Evolutionary conservation across 2,797 vertebrate genomes (phyloP), one percentile per base, ranked within the genome.

Genomic region (Astyanax mexicanus): DNA sequence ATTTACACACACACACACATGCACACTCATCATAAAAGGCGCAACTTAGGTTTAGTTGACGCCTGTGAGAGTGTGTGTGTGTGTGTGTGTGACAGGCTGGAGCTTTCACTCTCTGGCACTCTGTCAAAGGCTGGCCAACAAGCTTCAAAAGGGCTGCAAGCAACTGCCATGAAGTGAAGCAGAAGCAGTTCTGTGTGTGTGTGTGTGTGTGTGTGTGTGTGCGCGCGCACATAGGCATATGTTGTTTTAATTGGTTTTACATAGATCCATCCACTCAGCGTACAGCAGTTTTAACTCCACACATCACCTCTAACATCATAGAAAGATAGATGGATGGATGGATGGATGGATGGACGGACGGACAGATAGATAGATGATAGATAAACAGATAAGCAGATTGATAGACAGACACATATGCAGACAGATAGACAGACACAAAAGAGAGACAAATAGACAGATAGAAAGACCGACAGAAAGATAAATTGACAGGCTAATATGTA

Each of bases 111-210:
- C 78, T 83, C 83, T 89, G 87, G 86, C 86, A 88, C 68, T 42
- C 80, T 84, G 81, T 87, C 84, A 81, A 81, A 65, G 55, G 80
- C 70, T 87, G 86, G 73, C 84, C 86, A 87, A 84, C 86, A 89
- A 82, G 52, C 78, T 85, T 89, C 74, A 82, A 90, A 90, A 91
- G 86, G 90, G 90, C 90, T 92, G 86, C 87, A 87, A 25, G 51
- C 51, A 11, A 25, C 51, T 27, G 51, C 23, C 11, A 15, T 54
- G 51, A 23, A 54, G 21, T 54, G 51, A 54, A 13, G 51, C 51
- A 54, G 51, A 54, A 54, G 21, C 51, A 11, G 21, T 9, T 25
- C 11, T 54, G 10, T 54, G 51, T 25, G 21, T 54, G 51, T 54
- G 10, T 13, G 8, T 10, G 6, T 23, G 11, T 13, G 51, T 54